Evolutionary conservation across 2,797 vertebrate genomes (phyloP).

Genomic region (Vultur gryphus): DNA sequence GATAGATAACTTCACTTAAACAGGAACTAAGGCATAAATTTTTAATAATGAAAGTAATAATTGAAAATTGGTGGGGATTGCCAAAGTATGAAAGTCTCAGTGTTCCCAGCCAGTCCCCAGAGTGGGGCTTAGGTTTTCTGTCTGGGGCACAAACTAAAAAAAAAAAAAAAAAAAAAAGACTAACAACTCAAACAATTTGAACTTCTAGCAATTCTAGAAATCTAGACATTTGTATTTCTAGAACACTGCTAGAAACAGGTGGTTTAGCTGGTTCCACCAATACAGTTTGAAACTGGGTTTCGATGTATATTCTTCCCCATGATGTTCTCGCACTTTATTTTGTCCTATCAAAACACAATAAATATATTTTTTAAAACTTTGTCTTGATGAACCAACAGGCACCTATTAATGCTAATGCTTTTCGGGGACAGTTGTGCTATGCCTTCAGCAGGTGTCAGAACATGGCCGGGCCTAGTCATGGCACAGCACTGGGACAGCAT

Average conservation of each 20-base stretch:
- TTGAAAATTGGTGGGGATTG: neutral
- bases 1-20: neutral
- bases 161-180: neutral
- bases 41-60: neutral
- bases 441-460: neutral
- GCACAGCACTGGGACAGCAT: neutral
- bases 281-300: neutral
- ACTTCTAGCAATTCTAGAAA: neutral
- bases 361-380: neutral
- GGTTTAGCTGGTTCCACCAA: neutral
- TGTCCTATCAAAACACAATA: neutral
- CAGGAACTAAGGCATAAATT: neutral
- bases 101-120: neutral
- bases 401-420: neutral
- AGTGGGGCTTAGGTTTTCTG: neutral
- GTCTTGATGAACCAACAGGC: neutral
- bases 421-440: neutral
- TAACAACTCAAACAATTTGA: neutral
- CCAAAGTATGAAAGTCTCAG: neutral
- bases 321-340: neutral
- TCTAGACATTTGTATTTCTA: neutral
- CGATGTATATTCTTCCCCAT: neutral
- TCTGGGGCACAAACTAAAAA: neutral
- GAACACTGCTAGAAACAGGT: neutral
- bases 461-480: accelerated